Evolutionary conservation across 2,888 invertebrate species (phyloP).

Genomic region (Steinernema scapterisci): DNA sequence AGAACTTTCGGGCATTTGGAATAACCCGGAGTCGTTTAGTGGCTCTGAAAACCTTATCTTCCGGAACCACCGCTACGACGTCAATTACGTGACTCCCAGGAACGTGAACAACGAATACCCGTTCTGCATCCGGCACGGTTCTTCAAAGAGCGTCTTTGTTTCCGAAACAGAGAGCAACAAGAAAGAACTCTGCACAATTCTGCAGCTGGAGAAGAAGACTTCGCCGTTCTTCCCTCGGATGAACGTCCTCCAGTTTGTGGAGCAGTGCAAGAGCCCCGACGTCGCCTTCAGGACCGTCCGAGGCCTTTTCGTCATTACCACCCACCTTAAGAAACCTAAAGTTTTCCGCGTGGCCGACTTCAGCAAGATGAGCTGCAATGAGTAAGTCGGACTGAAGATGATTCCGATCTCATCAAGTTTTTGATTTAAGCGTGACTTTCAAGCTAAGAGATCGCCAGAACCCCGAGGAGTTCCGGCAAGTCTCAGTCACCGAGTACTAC

Average conservation of each 20-base stretch:
- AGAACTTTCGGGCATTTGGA: background rate
- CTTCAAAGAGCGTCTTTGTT: background rate
- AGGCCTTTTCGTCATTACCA: slow-evolving; percentile 24
- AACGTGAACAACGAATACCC: background rate
- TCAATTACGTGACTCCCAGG: background rate
- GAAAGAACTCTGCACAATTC: background rate
- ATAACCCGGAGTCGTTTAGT: background rate
- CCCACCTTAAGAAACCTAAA: background rate
- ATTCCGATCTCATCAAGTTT: background rate
- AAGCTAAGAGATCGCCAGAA: background rate
- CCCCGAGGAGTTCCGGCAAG: background rate
- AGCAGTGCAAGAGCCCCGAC: background rate
- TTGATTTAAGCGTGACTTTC: background rate
- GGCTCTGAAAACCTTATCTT: background rate
- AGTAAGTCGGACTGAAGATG: background rate
- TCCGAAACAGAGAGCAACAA: background rate
- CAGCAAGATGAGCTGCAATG: background rate
- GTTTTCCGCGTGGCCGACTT: slow-evolving; percentile 10
- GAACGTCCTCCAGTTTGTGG: background rate
- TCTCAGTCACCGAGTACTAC: background rate
- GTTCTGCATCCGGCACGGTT: slow-evolving; percentile 4
- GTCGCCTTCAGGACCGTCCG: background rate
- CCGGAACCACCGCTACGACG: slow-evolving; percentile 19
- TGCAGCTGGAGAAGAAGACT: slow-evolving; percentile 23
- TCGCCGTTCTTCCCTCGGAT: slow-evolving; percentile 20